These are phyloP conservation scores for Abrostola triplasia DNA, from an alignment of 2,888 invertebrate genomes.

Conservation along the genomic window DNA sequence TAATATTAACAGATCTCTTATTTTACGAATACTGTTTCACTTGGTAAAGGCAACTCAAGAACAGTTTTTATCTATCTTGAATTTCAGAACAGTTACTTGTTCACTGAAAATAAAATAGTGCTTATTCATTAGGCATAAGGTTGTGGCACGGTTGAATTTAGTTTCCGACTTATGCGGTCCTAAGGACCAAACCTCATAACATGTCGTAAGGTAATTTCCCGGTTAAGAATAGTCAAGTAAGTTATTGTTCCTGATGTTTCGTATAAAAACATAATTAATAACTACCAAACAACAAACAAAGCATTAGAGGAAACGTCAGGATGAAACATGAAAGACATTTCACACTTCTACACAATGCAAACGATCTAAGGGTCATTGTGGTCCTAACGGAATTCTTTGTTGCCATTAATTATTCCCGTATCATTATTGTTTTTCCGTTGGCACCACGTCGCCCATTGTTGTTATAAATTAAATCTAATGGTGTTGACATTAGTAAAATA, in stretches of 20 bases:
- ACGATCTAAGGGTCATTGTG: slow-evolving; percentile 30
- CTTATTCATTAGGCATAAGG: no score
- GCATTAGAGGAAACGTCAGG: slow-evolving; percentile 12
- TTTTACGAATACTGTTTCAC: slow-evolving; percentile 12
- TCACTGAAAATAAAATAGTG: no score
- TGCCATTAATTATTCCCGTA: slow-evolving; percentile 58
- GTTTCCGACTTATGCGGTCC: no score
- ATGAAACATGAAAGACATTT: slow-evolving; percentile 33
- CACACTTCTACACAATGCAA: slow-evolving; percentile 39
- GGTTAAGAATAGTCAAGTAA: not conserved
- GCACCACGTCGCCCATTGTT: slow-evolving; percentile 46
- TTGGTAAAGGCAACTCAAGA: not conserved
- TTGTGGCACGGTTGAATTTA: no score
- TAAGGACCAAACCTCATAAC: no score
- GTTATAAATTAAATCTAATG: slow-evolving; percentile 49
- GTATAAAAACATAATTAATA: not conserved
- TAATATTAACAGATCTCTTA: slow-evolving; percentile 21
- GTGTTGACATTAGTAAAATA: slow-evolving; percentile 25
- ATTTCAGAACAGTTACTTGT: no score
- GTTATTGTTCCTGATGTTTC: not conserved
- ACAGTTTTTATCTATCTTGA: not conserved
- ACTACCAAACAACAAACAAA: slow-evolving; percentile 11
- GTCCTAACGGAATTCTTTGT: slow-evolving; percentile 47
- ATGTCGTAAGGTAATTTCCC: no score
- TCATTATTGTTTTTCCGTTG: slow-evolving; percentile 49